phyloP scores from a whole-genome alignment of 2,113 vertebrate species.

The Myotis lucifugus region DNA sequence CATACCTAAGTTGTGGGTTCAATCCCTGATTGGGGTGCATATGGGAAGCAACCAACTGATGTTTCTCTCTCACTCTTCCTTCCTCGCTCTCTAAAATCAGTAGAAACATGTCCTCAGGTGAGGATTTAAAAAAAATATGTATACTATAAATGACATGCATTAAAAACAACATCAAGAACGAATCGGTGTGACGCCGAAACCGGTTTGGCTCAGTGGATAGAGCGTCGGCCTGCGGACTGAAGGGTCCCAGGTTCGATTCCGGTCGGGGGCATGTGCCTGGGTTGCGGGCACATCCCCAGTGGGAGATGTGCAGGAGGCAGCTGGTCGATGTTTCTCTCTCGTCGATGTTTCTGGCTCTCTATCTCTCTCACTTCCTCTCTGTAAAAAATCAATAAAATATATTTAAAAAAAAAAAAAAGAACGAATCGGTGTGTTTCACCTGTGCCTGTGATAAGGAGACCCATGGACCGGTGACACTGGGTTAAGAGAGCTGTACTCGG shows the following conservation, averaged over 20 bases:
- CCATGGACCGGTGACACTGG: fast-evolving
- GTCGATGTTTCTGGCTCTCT: too few relatives aligned
- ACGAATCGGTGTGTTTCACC: neutral
- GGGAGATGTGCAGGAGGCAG: too few relatives aligned
- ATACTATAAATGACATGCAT: neutral
- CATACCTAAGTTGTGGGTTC: neutral
- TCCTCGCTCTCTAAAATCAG: neutral
- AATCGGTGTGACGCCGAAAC: neutral
- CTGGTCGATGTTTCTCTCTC: too few relatives aligned
- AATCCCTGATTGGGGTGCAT: neutral
- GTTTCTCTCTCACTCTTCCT: neutral
- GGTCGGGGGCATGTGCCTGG: too few relatives aligned
- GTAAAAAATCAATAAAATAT: too few relatives aligned
- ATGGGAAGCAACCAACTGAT: neutral
- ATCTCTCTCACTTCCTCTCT: too few relatives aligned
- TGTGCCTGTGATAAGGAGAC: neutral
- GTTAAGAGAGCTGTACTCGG: neutral
- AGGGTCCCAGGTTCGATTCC: too few relatives aligned
- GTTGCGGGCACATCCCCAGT: too few relatives aligned
- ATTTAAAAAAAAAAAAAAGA: too few relatives aligned
- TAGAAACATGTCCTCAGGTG: neutral
- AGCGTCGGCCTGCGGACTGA: too few relatives aligned
- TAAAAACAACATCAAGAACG: neutral
- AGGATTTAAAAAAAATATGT: neutral
- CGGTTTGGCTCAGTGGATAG: too few relatives aligned